These are phyloP conservation scores for Acronicta psi DNA, from an alignment of 2,888 invertebrate species.

Conservation along the genomic window DNA sequence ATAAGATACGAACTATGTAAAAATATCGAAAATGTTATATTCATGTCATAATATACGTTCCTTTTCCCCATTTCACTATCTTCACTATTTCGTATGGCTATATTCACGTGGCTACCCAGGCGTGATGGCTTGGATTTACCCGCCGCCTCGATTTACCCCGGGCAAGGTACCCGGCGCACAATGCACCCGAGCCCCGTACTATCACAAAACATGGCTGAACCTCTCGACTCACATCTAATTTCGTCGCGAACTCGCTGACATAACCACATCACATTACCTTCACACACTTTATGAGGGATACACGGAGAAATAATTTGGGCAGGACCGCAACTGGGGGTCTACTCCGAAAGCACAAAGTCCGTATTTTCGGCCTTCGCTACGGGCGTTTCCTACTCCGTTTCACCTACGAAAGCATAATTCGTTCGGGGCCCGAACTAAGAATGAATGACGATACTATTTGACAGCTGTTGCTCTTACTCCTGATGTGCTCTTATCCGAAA, in stretches of 20 bases:
- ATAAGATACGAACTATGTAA: too few species aligned
- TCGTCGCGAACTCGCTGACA: conserved; percentile 55
- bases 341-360: too few species aligned
- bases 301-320: conserved; percentile 16
- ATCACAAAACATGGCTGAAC: conserved; percentile 44
- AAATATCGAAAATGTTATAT: too few species aligned
- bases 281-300: conserved; percentile 19
- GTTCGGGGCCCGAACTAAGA: too few species aligned
- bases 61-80: conserved; percentile 6
- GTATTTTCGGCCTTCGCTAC: too few species aligned
- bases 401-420: too few species aligned
- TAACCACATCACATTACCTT: conserved; percentile 58
- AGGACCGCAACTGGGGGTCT: not conserved
- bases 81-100: conserved; percentile 22
- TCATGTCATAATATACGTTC: not conserved
- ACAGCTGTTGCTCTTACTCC: too few species aligned
- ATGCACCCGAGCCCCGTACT: conserved; percentile 38
- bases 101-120: conserved; percentile 18
- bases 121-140: conserved; percentile 16
- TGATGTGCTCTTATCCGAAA: too few species aligned
- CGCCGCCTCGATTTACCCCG: conserved; percentile 22
- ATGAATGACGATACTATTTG: too few species aligned
- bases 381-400: too few species aligned
- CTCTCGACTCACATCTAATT: conserved; percentile 58
- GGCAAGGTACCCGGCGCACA: conserved; percentile 47